Base-by-base conservation (phyloP, 2,888 invertebrate genomes). In the Ichneumoninae sp. region DNA sequence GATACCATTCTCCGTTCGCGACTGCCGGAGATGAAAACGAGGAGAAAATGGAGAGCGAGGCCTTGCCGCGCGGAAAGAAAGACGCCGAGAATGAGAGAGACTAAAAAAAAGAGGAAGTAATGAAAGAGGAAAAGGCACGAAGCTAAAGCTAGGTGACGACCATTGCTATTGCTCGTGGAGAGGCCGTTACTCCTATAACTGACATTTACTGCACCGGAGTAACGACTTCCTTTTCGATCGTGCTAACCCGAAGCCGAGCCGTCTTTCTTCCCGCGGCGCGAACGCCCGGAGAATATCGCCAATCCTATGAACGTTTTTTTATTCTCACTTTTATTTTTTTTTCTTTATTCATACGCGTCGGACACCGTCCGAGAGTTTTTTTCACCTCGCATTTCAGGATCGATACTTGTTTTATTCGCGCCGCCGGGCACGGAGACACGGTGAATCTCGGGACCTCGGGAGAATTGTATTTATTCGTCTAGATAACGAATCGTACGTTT, bases 1-100 rank as follows among this genome's bases (percentile, higher is more conserved):
- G 33, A 75, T 70, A 68, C 54, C 77, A 72, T 72, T 69, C 65
- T 33, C 40, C 54, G 50, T 57, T 70, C 57, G 47, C 71, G 40
- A 62, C 68, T 60, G 36, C 77, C 82, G 68, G 77, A 78, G 77
- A 82, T 82, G 77, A 78, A 68, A 77, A 72, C 75, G 80, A 75
- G 62, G 62, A 40, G 62, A 40, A 70, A 81, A 69, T 70, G 69
- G 75, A 22, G 69, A 50, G 62, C 54, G 6, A n/a, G 75, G 70
- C 75, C 75, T 81, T 52, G 40, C 60, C 60, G 22, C 22, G 16
- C 60, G 62, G 70, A 62, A 65, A 69, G 65, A 75, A 75, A 65
- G 74, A 62, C 74, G 57, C 44, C 36, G 54, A 10, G 54, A 54
- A 54, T 54, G 54, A 52, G 57, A 16, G 47, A 1, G 22, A 40